Percentiles rank a stretch among this genome's conserved stretches.
Conservation (phyloP, 92 coral and sea anemone species). For the Paramuricea clavata region DNA sequence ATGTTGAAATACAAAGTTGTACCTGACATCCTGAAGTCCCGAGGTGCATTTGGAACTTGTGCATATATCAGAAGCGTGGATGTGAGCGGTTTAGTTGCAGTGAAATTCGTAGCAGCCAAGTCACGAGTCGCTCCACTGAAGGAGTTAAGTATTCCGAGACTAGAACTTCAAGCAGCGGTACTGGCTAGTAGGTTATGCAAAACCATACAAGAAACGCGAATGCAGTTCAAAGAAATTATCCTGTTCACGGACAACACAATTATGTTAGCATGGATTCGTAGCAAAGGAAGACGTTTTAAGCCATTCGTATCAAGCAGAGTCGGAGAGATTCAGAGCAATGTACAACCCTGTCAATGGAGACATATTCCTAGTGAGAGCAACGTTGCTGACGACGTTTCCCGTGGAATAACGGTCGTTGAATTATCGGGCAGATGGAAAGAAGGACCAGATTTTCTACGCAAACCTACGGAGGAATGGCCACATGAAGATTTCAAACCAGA, state of each 20-base stretch:
- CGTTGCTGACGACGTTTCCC: slow-evolving; percentile 59
- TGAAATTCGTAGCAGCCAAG: slow-evolving; percentile 43
- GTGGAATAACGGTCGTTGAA: slow-evolving; percentile 57
- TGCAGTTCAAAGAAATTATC: slow-evolving; percentile 20
- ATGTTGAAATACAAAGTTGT: slow-evolving; percentile 22
- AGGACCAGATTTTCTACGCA: slow-evolving; percentile 43
- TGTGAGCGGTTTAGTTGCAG: not conserved
- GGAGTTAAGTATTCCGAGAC: slow-evolving; percentile 42
- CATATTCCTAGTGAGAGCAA: slow-evolving; percentile 57
- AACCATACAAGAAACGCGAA: slow-evolving; percentile 28
- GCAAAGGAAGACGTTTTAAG: slow-evolving; percentile 52
- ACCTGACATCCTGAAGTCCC: slow-evolving; percentile 16
- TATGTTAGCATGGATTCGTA: slow-evolving; percentile 59
- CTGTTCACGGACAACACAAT: slow-evolving; percentile 49
- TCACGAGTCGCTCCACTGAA: slow-evolving; percentile 43
- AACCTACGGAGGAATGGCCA: slow-evolving; percentile 23
- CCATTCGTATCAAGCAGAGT: slow-evolving; percentile 55
- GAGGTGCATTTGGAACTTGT: slow-evolving; percentile 66
- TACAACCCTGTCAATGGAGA: slow-evolving; percentile 43
- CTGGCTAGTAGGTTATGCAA: no score
- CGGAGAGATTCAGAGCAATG: slow-evolving; percentile 57
- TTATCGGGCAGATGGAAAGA: slow-evolving; percentile 46
- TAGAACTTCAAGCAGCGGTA: slow-evolving; percentile 35
- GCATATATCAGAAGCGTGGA: slow-evolving; percentile 42
- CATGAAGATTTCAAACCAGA: not conserved